Evolutionary conservation across 2,888 invertebrate genomes (phyloP).

Genomic region (Spialia ferax): DNA sequence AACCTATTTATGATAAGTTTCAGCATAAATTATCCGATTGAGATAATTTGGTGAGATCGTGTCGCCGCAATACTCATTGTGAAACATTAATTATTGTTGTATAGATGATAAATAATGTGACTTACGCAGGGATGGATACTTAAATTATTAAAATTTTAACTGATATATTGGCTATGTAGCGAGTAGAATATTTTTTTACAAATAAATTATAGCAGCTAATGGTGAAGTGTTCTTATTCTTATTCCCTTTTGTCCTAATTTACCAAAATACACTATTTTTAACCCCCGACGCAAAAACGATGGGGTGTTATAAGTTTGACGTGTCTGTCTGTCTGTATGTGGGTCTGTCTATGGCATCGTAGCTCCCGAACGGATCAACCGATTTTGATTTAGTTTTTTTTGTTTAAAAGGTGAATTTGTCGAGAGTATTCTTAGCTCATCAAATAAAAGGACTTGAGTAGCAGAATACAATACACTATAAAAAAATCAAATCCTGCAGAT

Average conservation of each 20-base stretch:
- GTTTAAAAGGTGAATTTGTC: no score
- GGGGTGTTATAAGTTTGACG: no score
- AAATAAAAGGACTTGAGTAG: no score
- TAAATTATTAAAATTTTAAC: slow-evolving; percentile 87
- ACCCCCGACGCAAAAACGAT: no score
- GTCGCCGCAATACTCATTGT: slow-evolving; percentile 84
- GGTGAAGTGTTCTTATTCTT: slow-evolving; percentile 51
- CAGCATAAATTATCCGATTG: slow-evolving; percentile 84
- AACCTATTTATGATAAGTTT: slow-evolving; percentile 72
- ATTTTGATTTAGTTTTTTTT: no score
- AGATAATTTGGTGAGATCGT: slow-evolving; percentile 65
- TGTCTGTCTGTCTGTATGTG: no score
- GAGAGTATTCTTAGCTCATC: no score
- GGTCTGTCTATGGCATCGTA: no score
- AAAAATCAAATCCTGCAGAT: no score
- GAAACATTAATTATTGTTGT: slow-evolving; percentile 84
- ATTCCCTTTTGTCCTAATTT: background rate
- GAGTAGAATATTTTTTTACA: slow-evolving; percentile 91
- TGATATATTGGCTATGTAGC: slow-evolving; percentile 89
- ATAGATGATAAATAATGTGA: slow-evolving; percentile 87
- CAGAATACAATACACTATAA: no score
- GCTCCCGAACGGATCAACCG: no score
- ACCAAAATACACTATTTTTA: no score
- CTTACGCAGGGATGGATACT: slow-evolving; percentile 88
- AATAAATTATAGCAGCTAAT: slow-evolving; percentile 88